Evolutionary conservation across 2,888 invertebrate genomes (phyloP).

Genomic region (Pseudococcus longispinus): DNA sequence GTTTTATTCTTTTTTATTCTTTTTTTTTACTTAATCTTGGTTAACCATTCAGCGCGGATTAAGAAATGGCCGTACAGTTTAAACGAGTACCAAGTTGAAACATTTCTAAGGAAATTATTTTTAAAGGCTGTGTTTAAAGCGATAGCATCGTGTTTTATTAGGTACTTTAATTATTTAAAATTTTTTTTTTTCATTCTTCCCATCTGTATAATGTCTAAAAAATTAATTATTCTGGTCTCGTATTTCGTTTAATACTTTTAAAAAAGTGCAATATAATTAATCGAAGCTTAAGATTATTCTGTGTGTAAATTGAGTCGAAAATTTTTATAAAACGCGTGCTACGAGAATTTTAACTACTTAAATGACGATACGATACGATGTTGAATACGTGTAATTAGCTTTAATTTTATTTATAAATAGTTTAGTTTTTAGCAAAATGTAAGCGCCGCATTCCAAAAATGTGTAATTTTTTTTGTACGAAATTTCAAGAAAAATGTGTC

Average conservation of each 20-base stretch:
- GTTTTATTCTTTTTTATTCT: background rate
- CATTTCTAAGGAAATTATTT: slow-evolving; percentile 34
- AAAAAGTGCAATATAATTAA: slow-evolving; percentile 24
- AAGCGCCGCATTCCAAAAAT: slow-evolving; percentile 17
- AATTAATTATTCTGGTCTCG: slow-evolving; percentile 7
- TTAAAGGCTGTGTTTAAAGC: slow-evolving; percentile 45
- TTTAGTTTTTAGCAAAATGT: background rate
- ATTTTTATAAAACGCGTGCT: background rate
- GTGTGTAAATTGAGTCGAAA: background rate
- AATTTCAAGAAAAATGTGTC: slow-evolving; percentile 8
- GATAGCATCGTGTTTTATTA: slow-evolving; percentile 45
- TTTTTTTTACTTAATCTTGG: background rate
- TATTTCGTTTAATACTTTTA: background rate
- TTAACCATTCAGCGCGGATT: slow-evolving; percentile 21
- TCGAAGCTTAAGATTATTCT: background rate
- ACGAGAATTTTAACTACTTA: slow-evolving; percentile 45
- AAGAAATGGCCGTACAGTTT: slow-evolving; percentile 32
- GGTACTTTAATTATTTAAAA: slow-evolving; percentile 35
- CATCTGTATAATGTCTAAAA: slow-evolving; percentile 17
- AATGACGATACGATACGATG: background rate
- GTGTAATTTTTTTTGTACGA: slow-evolving; percentile 14
- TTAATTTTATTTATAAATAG: slow-evolving; percentile 37
- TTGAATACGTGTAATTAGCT: slow-evolving; percentile 43
- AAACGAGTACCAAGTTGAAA: slow-evolving; percentile 32
- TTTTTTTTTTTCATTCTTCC: slow-evolving; percentile 27